Evolutionary conservation across 2,888 invertebrate genomes (phyloP), one percentile per base, ranked within the genome.

Genomic region (Fragum fragum): DNA sequence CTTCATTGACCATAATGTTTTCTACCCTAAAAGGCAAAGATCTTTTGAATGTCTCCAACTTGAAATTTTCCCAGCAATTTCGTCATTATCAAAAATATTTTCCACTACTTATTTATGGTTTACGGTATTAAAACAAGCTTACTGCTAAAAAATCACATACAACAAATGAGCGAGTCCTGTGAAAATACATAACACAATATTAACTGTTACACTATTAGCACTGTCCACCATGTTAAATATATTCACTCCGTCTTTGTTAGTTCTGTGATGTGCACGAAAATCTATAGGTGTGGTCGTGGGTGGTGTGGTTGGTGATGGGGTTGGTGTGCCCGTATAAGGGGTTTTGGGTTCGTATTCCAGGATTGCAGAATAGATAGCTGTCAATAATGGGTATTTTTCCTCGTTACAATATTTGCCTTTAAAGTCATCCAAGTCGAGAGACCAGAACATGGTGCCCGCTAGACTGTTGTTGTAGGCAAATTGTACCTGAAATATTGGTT

Each of bases 401-500:
- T 83, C 73, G 14, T 88, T 83, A 73, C 93, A 93, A 75, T 86
- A 90, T 1, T 79, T 81, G 9, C 91, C 91, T n/a, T 74, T 82
- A 79, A 92, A 93, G 80, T 93, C 93, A 59, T 93, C 93, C 28
- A 91, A 85, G 76, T 92, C 92, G 21, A 92, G 75, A 0, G 91
- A 88, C 93, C 93, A 93, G 52, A 93, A 85, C 92, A 92, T 92
- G 6, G 87, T 86, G 0, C 93, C 93, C 2, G 90, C 91, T 23
- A 98, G 95, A 83, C 96, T 96, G 94, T 97, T 95, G 18, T 96
- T 96, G 82, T 97, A 96, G 47, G 98, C 96, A 90, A 96, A 97
- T 90, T 97, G 96, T 0, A 96, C 97, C 95, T 96, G 91, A 57
- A 94, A 94, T 16, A 70, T n/a, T 9, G 39, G 14, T 39, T 36